Base-by-base conservation (phyloP, 2,113 vertebrate genomes). In the Glareola pratincola region DNA sequence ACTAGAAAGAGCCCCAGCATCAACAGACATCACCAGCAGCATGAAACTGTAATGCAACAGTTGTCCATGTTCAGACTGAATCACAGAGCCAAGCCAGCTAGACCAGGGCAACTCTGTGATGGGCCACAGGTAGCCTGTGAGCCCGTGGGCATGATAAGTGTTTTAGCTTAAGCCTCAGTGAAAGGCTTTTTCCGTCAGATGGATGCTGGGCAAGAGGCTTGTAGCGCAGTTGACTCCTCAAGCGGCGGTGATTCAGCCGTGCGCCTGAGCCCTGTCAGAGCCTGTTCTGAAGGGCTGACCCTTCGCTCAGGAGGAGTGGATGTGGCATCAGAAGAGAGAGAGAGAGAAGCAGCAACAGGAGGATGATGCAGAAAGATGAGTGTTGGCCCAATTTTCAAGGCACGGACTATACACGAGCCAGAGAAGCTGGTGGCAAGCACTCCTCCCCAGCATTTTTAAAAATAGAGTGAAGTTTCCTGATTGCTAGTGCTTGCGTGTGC, bases 281-380 rank as follows among this genome's bases (percentile, higher is more conserved):
- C 45, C 71, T 62, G 6, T 47, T 67, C 17, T 8, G 72, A 66
- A 79, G n/a, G 47, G 76, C 72, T 79, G 51, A n/a, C 30, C 36
- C 47, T 32, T 89, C 2, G 0, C 12, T 79, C 63, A 16, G 60
- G 51, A 77, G 18, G 51, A 62, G 26, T 4, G 37, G 67, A 57
- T 47, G 36, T 68, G 34, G 41, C 1, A 0, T 77, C 59, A 54
- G 59, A 15, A 50, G 41, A 34, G 51, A 27, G 39, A 39, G 39
- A 39, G 41, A 47, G 62, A 47, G 62, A 53, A 12, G 51, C 1
- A 9, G 48, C 0, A 0, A 36, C 4, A 3, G 63, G 32, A 64
- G 18, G 10, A 14, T 16, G 39, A 39, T 26, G 37, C n/a, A 45
- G 53, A 24, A 39, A 24, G 32, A 21, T 27, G 51, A 30, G 7